phyloP scores from a whole-genome alignment of 2,797 vertebrate genomes.

The Clamator glandarius region DNA sequence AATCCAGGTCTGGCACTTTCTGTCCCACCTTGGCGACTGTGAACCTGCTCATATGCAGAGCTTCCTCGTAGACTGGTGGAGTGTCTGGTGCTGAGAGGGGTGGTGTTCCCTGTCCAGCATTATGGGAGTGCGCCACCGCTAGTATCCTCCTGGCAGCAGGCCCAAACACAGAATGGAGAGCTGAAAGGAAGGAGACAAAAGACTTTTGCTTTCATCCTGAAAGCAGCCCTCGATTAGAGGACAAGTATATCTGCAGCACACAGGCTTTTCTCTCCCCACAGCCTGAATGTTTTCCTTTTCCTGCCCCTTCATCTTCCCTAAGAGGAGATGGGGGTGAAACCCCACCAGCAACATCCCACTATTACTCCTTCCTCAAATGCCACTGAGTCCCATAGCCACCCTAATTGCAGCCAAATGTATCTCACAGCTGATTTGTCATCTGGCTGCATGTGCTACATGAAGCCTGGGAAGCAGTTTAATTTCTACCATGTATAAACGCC shows the following conservation, averaged over 20 bases:
- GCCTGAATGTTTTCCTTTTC: background rate
- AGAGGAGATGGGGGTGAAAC: background rate
- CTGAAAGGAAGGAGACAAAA: constrained; percentile 46
- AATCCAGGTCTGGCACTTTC: constrained; percentile 67
- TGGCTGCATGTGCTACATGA: background rate
- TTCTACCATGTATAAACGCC: fast-evolving
- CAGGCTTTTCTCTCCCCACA: background rate
- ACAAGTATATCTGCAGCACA: background rate
- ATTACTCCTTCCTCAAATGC: background rate
- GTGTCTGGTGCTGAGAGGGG: constrained; percentile 52
- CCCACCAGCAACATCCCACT: background rate
- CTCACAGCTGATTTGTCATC: background rate
- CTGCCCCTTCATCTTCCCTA: background rate
- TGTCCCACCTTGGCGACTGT: constrained; percentile 72
- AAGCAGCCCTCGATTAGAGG: background rate
- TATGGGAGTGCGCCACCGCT: constrained; percentile 73
- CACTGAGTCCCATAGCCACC: background rate
- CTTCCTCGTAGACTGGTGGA: constrained; percentile 80
- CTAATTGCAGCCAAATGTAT: background rate
- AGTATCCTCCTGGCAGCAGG: constrained; percentile 79
- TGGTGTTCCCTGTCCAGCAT: background rate
- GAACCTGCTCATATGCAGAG: constrained; percentile 78
- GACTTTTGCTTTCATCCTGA: background rate
- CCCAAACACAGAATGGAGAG: constrained; percentile 79
- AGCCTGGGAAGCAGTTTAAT: background rate